Conservation (phyloP, 2,797 vertebrate genomes). For the Ficedula albicollis region DNA sequence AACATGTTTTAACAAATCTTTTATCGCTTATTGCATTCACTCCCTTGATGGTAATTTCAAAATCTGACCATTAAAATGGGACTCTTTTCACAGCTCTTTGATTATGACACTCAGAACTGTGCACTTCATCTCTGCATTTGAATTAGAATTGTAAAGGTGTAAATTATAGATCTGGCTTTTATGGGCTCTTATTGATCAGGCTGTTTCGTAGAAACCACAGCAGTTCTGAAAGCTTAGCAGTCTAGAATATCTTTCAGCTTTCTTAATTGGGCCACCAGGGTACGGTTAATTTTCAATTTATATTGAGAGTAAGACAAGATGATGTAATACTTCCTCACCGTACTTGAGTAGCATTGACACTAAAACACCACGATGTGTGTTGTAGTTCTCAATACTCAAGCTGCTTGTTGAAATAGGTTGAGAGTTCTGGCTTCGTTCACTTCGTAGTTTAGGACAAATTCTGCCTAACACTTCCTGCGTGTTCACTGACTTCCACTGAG, state of each 20-base stretch:
- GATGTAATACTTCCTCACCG: background rate
- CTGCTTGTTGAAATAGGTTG: background rate
- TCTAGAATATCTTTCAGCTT: slow-evolving; percentile 43
- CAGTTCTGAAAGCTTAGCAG: background rate
- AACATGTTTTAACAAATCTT: slow-evolving; percentile 58
- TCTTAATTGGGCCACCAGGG: slow-evolving; percentile 61
- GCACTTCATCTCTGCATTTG: slow-evolving; percentile 52
- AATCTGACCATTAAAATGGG: slow-evolving; percentile 56
- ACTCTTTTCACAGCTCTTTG: slow-evolving; percentile 23
- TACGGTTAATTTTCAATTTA: slow-evolving; percentile 67
- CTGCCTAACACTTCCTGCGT: background rate
- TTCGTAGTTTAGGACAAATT: background rate
- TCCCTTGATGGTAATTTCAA: slow-evolving; percentile 47
- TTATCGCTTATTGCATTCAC: background rate
- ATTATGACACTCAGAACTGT: slow-evolving; percentile 38
- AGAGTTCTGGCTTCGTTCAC: background rate
- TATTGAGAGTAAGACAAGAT: slow-evolving; percentile 24
- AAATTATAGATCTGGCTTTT: slow-evolving; percentile 67
- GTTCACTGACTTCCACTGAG: background rate
- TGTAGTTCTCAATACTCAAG: slow-evolving; percentile 14
- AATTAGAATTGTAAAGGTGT: slow-evolving; percentile 39
- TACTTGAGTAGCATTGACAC: background rate
- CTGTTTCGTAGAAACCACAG: background rate
- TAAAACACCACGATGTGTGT: background rate
- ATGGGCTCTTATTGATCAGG: slow-evolving; percentile 65